A percentile compares a stretch with the other conserved stretches of the same genome.
Evolutionary conservation across 2,888 invertebrate species (phyloP).

Genomic region (Oxystoma pomonae): DNA sequence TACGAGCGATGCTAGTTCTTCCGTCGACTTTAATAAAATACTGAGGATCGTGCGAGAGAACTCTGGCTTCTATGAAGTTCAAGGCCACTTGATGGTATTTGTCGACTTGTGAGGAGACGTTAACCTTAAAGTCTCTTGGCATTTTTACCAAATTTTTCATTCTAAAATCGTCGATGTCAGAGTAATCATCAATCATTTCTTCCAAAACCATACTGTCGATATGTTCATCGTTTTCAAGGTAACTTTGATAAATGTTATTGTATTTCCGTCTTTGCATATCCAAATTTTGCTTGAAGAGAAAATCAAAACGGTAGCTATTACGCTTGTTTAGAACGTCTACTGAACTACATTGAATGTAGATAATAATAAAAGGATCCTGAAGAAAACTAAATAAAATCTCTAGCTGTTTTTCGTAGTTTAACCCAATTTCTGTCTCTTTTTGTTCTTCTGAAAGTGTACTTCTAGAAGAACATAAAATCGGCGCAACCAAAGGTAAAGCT

Average conservation of each 20-base stretch:
- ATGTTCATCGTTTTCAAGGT: conserved; percentile 40
- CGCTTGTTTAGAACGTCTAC: conserved; percentile 51
- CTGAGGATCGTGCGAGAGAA: conserved; percentile 54
- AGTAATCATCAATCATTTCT: conserved; percentile 34
- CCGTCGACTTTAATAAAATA: conserved; percentile 58
- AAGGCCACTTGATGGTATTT: conserved; percentile 49
- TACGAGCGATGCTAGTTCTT: conserved; percentile 47
- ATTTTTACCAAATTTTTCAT: conserved; percentile 50
- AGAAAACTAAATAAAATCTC: conserved; percentile 40
- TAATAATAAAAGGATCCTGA: conserved; percentile 46
- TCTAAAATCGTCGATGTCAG: conserved; percentile 23
- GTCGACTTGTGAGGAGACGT: conserved; percentile 51
- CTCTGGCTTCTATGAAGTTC: conserved; percentile 50
- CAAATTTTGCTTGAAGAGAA: conserved; percentile 35
- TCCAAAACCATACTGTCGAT: conserved; percentile 32
- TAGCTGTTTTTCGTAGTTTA: conserved; percentile 40
- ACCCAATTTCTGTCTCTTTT: conserved; percentile 22
- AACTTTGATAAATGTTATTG: conserved; percentile 44
- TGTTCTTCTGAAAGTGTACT: neutral
- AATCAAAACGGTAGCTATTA: conserved; percentile 38
- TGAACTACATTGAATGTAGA: conserved; percentile 55
- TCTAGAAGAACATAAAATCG: neutral
- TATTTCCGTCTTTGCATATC: conserved; percentile 32
- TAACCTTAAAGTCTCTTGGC: conserved; percentile 49
- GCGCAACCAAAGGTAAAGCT: too few relatives aligned